A percentile compares a stretch with the other conserved stretches of the same genome.
Evolutionary conservation across 2,113 vertebrate species (phyloP).

Genomic region (Arizona elegans): DNA sequence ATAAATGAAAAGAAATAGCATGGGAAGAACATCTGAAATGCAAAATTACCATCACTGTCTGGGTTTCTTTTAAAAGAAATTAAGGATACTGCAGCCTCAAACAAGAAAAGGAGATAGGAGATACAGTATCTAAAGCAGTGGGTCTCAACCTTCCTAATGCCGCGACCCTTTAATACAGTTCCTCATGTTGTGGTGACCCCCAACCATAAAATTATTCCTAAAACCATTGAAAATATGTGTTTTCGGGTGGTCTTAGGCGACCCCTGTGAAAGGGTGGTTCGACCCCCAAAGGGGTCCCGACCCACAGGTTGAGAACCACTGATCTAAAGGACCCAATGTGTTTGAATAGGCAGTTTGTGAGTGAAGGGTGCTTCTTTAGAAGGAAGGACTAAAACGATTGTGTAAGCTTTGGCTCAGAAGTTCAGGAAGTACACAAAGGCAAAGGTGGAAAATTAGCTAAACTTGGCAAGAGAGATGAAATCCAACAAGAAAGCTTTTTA

Average conservation of each 20-base stretch:
- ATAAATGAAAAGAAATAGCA: neutral
- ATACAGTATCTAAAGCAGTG: neutral
- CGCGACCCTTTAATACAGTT: too few species aligned
- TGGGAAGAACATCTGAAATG: neutral
- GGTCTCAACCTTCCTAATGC: too few species aligned
- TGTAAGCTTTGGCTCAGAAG: neutral
- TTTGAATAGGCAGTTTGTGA: neutral
- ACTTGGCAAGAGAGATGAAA: neutral
- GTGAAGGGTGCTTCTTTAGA: neutral
- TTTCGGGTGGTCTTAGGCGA: too few species aligned
- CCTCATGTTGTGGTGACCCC: too few species aligned
- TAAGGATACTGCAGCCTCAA: neutral
- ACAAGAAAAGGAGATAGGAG: neutral
- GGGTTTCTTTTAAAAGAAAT: neutral
- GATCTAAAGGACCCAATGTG: neutral
- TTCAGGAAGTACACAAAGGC: neutral
- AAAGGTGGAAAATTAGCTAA: neutral
- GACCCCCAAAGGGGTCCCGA: too few species aligned
- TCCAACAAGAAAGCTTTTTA: neutral
- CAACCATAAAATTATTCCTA: too few species aligned
- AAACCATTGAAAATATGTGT: too few species aligned
- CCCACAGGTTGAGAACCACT: too few species aligned
- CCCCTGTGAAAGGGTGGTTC: too few species aligned
- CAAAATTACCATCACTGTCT: neutral
- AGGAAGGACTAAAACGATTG: neutral